Evolutionary conservation across 2,888 invertebrate genomes (phyloP).

Genomic region (Drosophila merina): DNA sequence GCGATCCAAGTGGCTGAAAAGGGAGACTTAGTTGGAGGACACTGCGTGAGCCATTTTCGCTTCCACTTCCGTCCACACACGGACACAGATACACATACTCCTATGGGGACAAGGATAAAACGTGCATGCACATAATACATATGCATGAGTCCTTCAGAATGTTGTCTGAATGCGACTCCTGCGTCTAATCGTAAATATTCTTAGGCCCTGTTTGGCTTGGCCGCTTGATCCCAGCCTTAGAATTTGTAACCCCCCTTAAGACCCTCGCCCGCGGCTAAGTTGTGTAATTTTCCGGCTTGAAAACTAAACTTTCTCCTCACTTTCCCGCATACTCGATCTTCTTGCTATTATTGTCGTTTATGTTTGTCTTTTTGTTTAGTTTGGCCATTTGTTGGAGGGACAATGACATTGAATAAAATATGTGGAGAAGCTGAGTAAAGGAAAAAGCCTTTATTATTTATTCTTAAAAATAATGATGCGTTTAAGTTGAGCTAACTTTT

Average conservation of each 20-base stretch:
- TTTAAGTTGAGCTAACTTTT: too few relatives aligned
- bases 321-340: slow-evolving; percentile 12
- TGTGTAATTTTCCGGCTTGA: slow-evolving; percentile 49
- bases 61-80: slow-evolving; percentile 51
- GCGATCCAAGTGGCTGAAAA: slow-evolving; percentile 54
- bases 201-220: slow-evolving; percentile 49
- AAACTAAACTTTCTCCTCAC: slow-evolving; percentile 25
- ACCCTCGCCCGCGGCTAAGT: slow-evolving; percentile 7
- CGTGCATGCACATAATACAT: slow-evolving; percentile 34
- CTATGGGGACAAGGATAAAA: slow-evolving; percentile 13
- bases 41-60: slow-evolving; percentile 56
- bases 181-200: slow-evolving; percentile 56
- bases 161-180: slow-evolving; percentile 36
- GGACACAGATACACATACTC: slow-evolving; percentile 22
- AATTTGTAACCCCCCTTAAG: not conserved
- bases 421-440: not conserved
- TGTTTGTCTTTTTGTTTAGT: slow-evolving; percentile 10
- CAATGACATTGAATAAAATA: not conserved
- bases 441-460: too few relatives aligned
- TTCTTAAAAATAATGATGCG: too few relatives aligned
- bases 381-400: slow-evolving; percentile 14
- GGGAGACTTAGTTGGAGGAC: slow-evolving; percentile 54
- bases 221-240: slow-evolving; percentile 25
- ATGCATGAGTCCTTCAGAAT: slow-evolving; percentile 42
- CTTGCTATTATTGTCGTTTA: slow-evolving; percentile 14